Percentiles rank a stretch among this genome's conserved stretches.
Evolutionary conservation across 2,113 vertebrate genomes (phyloP).

Genomic region (Dendropsophus ebraccatus): DNA sequence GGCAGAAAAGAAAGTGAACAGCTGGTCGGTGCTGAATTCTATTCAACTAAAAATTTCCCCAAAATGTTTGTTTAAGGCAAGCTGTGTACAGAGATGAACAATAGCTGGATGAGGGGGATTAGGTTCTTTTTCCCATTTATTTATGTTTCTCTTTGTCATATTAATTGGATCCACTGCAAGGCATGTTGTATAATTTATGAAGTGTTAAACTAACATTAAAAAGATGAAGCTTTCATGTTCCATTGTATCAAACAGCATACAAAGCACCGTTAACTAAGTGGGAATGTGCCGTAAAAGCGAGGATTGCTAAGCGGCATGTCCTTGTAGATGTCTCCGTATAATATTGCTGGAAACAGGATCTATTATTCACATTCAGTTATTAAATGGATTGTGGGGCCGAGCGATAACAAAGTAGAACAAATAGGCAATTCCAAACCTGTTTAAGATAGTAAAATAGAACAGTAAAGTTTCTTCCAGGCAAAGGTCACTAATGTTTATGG

Average conservation of each 20-base stretch:
- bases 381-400: neutral
- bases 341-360: neutral
- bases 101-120: slow-evolving; percentile 24
- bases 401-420: neutral
- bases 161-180: slow-evolving; percentile 50
- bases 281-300: neutral
- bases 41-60: slow-evolving; percentile 22
- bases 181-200: slow-evolving; percentile 51
- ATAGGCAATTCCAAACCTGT: neutral
- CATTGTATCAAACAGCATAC: neutral
- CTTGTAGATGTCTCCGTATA: neutral
- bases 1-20: neutral
- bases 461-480: neutral
- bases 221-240: slow-evolving; percentile 36
- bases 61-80: slow-evolving; percentile 43
- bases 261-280: slow-evolving; percentile 27
- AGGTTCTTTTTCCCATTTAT: slow-evolving; percentile 15
- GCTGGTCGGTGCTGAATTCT: slow-evolving; percentile 14
- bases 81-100: slow-evolving; percentile 35
- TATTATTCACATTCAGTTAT: slow-evolving; percentile 5
- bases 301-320: neutral
- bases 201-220: slow-evolving; percentile 49
- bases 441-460: neutral
- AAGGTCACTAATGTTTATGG: neutral
- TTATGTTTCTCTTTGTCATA: slow-evolving; percentile 46